Percentiles rank a stretch among this genome's conserved stretches.
Conservation (phyloP, 2,888 invertebrate species). For the Augiades crinisus region DNA sequence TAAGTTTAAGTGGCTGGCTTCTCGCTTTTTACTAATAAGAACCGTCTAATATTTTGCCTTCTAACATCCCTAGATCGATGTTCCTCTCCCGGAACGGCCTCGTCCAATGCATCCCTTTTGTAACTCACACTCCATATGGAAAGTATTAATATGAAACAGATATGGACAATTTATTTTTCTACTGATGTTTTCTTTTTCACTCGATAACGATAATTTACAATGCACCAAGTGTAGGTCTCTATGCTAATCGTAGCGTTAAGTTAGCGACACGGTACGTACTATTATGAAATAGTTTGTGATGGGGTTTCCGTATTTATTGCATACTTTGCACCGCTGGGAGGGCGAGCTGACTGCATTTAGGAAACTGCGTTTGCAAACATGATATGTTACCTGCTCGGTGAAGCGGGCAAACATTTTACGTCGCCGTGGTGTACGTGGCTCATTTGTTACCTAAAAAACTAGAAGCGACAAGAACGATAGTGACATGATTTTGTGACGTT, state of each 20-base stretch:
- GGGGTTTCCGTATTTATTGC: constrained; percentile 46
- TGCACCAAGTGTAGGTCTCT: constrained; percentile 65
- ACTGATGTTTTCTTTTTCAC: constrained; percentile 52
- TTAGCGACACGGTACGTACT: constrained; percentile 32
- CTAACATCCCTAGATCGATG: constrained; percentile 9
- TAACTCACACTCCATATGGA: constrained; percentile 47
- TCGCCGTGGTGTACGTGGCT: not conserved
- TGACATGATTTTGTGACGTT: too few relatives aligned
- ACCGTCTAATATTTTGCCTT: constrained; percentile 24
- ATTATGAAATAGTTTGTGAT: constrained; percentile 38
- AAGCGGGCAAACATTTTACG: not conserved
- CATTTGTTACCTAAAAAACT: not conserved
- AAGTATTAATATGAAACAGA: constrained; percentile 45
- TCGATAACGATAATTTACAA: constrained; percentile 38
- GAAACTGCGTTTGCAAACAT: constrained; percentile 3
- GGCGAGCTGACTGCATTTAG: constrained; percentile 31
- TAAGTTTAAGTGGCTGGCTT: constrained; percentile 17
- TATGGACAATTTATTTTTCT: constrained; percentile 68
- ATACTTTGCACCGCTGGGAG: too few relatives aligned
- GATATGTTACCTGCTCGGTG: too few relatives aligned
- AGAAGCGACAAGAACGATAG: not conserved
- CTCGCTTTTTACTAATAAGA: constrained; percentile 18
- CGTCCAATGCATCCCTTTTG: constrained; percentile 27
- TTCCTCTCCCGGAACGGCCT: constrained; percentile 17
- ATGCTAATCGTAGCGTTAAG: constrained; percentile 50